Evolutionary conservation across 2,113 vertebrate genomes (phyloP), one percentile per base, ranked within the genome.

Genomic region (Ptychochromis oligacanthus): DNA sequence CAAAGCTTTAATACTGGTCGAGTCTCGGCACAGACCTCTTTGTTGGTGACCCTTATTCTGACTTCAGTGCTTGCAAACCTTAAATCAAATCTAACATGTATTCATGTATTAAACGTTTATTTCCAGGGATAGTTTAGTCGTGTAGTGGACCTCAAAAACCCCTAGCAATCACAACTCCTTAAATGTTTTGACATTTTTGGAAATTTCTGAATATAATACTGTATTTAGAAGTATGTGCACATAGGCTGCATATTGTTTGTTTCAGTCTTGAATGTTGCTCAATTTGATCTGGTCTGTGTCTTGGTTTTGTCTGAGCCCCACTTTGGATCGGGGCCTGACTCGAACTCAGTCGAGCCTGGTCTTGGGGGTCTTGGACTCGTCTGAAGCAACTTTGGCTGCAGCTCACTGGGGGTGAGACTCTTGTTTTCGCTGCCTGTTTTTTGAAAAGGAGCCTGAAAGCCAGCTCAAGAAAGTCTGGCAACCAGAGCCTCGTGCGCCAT

Each of bases 391-490:
- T 49, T 79, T 87, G 85, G 80, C 86, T 72, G 74, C 46, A 31
- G 79, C 81, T 81, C 75, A 36, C 61, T 34, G 34, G 55, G 79
- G 79, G 75, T 57, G 12, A 75, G n/a, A 72, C 36, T 77, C 74
- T 80, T 78, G 75, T 75, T 81, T 87, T 87, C 40, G 76, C 61
- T 61, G 84, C 76, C 75, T 82, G 67, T 18, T 82, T 88, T 88
- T 84, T 84, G 11, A 86, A 86, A 83, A 89, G 75, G 31, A 76
- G 61, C 59, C 85, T 83, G 60, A 93, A 91, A 95, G 95, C 83
- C 95, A 93, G 95, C 94, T 43, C 90, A 89, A 95, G 95, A 77
- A n/a, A 95, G 46, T 89, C 88, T 97, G 96, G 95, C 95, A 80
- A 92, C 92, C 90, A 90, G 87, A 76, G 79, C 76, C 65, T 61